These are phyloP conservation scores for Portevinia maculata DNA, from an alignment of 2,888 invertebrate species.

Conservation along the genomic window DNA sequence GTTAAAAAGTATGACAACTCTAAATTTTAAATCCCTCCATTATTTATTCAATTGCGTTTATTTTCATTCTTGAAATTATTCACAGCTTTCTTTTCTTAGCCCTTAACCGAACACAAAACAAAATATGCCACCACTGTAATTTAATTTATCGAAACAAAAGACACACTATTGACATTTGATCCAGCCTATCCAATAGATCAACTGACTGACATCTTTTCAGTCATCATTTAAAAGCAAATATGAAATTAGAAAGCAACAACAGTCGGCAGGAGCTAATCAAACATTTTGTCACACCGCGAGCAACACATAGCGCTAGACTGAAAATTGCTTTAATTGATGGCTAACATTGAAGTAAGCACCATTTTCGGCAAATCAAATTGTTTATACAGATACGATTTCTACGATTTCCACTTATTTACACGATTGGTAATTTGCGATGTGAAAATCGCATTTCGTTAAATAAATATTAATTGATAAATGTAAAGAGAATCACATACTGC, in stretches of 20 bases:
- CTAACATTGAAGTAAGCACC: constrained; percentile 44
- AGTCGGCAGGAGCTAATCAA: constrained; percentile 39
- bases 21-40: no score
- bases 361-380: constrained; percentile 50
- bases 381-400: neutral
- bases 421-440: constrained; percentile 2
- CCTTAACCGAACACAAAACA: no score
- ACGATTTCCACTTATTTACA: constrained; percentile 5
- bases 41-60: no score
- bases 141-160: no score
- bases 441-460: constrained; percentile 39
- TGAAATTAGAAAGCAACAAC: constrained; percentile 2
- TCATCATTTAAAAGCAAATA: constrained; percentile 2
- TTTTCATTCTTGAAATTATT: no score
- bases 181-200: neutral
- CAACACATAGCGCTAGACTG: constrained; percentile 29
- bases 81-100: no score
- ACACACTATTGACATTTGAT: neutral
- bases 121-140: no score
- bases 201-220: constrained; percentile 1
- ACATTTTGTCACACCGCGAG: constrained; percentile 55
- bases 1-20: no score
- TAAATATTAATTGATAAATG: constrained; percentile 54
- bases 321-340: constrained; percentile 52
- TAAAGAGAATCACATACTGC: constrained; percentile 29